A percentile compares a stretch with the other conserved stretches of the same genome.
phyloP scores from a whole-genome alignment of 2,888 invertebrate species.

The Andrena camellia region DNA sequence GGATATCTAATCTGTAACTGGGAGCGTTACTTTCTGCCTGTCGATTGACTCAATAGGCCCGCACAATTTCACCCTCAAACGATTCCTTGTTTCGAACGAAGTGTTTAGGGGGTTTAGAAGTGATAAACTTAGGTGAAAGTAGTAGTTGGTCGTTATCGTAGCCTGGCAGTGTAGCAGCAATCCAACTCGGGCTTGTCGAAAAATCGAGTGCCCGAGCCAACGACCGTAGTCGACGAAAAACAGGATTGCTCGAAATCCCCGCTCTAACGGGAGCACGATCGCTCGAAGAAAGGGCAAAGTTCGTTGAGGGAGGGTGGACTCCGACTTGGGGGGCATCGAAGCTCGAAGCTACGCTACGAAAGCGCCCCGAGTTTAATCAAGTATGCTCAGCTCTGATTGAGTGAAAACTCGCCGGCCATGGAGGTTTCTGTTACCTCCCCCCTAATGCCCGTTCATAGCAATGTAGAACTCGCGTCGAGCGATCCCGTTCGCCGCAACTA shows the following conservation, averaged over 20 bases:
- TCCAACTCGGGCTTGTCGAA: constrained; percentile 32
- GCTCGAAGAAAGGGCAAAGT: constrained; percentile 17
- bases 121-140: neutral
- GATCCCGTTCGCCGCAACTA: constrained; percentile 9
- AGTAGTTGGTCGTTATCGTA: constrained; percentile 12
- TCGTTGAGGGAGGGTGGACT: constrained; percentile 12
- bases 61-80: neutral
- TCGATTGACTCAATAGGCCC: too few relatives aligned
- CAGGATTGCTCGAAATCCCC: neutral
- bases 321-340: neutral
- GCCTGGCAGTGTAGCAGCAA: constrained; percentile 23
- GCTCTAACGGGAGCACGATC: neutral
- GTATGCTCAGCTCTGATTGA: constrained; percentile 8
- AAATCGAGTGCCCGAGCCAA: constrained; percentile 48
- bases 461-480: neutral
- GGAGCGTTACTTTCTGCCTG: too few relatives aligned
- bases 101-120: neutral
- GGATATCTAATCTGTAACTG: too few relatives aligned
- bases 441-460: constrained; percentile 8
- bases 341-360: constrained; percentile 4
- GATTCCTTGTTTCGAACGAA: neutral
- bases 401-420: constrained; percentile 30
- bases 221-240: constrained; percentile 3
- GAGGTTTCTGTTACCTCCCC: constrained; percentile 12
- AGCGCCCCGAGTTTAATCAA: constrained; percentile 56